These are phyloP conservation scores for Liposcelis brunnea DNA, from an alignment of 2,888 invertebrate genomes.

Conservation along the genomic window DNA sequence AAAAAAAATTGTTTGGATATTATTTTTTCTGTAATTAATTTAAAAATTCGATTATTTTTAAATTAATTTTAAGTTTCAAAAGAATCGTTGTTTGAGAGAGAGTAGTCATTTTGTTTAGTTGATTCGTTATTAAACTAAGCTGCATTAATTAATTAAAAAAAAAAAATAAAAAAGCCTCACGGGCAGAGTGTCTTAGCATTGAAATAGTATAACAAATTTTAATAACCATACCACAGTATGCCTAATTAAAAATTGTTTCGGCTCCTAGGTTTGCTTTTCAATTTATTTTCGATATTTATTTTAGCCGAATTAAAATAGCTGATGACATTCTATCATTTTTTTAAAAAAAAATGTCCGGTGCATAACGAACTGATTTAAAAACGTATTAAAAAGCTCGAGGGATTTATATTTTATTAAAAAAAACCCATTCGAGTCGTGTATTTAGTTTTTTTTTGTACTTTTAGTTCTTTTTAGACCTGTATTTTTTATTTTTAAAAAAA, in stretches of 20 bases:
- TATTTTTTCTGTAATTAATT: background rate
- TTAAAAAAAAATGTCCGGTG: no score
- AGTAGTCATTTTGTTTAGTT: background rate
- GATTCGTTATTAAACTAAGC: conserved; percentile 8
- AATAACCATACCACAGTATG: conserved; percentile 6
- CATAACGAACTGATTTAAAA: no score
- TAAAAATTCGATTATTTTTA: background rate
- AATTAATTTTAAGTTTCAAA: background rate
- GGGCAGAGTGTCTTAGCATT: conserved; percentile 9
- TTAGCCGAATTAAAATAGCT: no score
- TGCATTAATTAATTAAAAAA: conserved; percentile 7
- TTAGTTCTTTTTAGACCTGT: no score
- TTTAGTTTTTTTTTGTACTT: no score
- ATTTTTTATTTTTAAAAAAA: no score
- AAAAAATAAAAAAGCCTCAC: background rate
- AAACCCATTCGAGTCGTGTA: no score
- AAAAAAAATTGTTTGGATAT: background rate
- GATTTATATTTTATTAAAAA: no score
- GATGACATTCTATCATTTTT: no score
- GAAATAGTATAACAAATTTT: conserved; percentile 9
- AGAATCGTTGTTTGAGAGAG: conserved; percentile 1
- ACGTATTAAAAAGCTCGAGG: no score
- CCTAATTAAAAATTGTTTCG: conserved; percentile 4
- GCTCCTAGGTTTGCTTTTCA: no score
- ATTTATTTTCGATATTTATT: no score